phyloP scores from a whole-genome alignment of 2,113 vertebrate genomes.

The Capreolus pygargus region DNA sequence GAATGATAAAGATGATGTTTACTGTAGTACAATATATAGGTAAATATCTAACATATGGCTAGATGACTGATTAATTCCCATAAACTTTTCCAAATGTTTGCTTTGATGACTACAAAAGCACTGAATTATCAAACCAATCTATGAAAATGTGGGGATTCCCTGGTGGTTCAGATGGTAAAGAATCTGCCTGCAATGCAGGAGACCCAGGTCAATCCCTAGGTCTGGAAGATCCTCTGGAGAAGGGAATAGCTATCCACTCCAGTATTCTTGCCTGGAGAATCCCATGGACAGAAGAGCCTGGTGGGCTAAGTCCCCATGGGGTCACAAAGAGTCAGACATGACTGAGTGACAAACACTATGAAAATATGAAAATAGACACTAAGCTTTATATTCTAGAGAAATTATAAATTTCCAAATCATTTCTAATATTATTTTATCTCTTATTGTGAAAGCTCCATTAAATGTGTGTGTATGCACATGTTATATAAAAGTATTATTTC shows the following conservation, averaged over 20 bases:
- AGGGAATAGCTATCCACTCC: neutral
- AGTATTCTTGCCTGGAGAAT: neutral
- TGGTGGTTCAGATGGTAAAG: neutral
- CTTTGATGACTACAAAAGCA: neutral
- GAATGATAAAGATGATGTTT: neutral
- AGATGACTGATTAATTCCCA: neutral
- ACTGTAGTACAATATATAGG: neutral
- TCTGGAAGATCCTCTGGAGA: neutral
- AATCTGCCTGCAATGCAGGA: neutral
- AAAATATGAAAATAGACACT: neutral
- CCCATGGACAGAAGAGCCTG: neutral
- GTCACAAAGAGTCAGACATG: neutral
- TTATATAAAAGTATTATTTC: neutral
- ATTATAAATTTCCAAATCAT: neutral
- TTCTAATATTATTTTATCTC: neutral
- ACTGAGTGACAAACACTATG: neutral
- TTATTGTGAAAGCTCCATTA: neutral
- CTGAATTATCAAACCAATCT: neutral
- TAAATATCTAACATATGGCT: neutral
- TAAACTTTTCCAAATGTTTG: neutral
- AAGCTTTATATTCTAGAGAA: neutral
- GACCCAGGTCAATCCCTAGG: neutral
- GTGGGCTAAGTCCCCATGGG: neutral
- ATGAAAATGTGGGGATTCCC: neutral
- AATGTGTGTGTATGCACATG: neutral